Base-by-base conservation (phyloP, 2,113 vertebrate genomes). In the Dasyprocta punctata region DNA sequence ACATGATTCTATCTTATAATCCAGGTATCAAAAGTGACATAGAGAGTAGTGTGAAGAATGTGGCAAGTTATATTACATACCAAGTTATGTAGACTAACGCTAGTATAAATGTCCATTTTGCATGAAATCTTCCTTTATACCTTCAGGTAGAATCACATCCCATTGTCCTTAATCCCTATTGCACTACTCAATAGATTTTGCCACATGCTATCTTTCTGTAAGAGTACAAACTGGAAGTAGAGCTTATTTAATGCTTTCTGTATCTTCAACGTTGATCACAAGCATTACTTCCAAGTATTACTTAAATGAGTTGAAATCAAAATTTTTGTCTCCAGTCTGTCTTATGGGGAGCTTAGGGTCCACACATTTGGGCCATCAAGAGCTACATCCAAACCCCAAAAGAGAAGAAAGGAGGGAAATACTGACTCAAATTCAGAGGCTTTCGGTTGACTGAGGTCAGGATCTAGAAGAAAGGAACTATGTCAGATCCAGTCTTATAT, bases 261-360 rank as follows among this genome's bases (percentile, higher is more conserved):
- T 78, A 73, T 89, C 26, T 20, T 78, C 20, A 96, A 7, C 11
- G 90, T 26, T 26, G 47, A 67, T 13, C 9, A 84, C 3, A 85
- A 80, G 47, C 56, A 49, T 47, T 96, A 85, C n/a, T 94, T 28
- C 17, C 56, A 83, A 97, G 91, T 86, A 47, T 92, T 94, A 90
- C 49, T 92, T 90, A 61, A 89, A 84, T 86, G n/a, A 93, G 36
- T 81, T 95, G 58, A 92, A 93, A 84, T 75, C 36, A 85, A 47
- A 87, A 56, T 75, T 82, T 92, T 94, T 83, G 67, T 94, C 81
- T 95, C 84, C 16, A 75, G 20, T 58, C 33, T 94, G 28, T 77
- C 12, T 77, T 44, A 85, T 47, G 12, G 90, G 22, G 49, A 77
- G 30, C 14, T 92, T 95, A 69, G 47, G 92, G 67, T 89, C 67